A percentile compares a stretch with the other conserved stretches of the same genome.
Conservation (phyloP, 2,113 vertebrate genomes). For the Artemisiospiza belli region DNA sequence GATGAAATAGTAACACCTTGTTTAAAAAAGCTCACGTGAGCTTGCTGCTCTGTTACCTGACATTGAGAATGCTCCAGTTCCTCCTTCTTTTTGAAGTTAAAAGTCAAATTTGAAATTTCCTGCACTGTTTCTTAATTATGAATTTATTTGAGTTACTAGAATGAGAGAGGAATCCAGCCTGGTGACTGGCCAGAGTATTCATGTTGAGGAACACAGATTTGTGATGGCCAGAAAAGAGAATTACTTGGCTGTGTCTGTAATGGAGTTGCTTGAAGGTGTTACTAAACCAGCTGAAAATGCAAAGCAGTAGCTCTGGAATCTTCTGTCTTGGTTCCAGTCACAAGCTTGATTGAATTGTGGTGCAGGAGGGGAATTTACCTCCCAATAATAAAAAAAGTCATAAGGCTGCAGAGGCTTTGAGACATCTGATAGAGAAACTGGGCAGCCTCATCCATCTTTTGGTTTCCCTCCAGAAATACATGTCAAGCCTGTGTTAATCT, state of each 20-base stretch:
- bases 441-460: neutral
- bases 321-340: neutral
- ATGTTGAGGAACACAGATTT: neutral
- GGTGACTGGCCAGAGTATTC: neutral
- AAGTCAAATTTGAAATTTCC: neutral
- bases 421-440: neutral
- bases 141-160: neutral
- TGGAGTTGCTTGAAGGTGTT: neutral
- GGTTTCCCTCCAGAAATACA: neutral
- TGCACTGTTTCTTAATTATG: neutral
- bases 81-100: neutral
- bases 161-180: neutral
- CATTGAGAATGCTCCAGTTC: neutral
- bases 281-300: neutral
- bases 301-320: neutral
- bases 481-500: neutral
- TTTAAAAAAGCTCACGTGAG: neutral
- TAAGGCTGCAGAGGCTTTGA: neutral
- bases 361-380: neutral
- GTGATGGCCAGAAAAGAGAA: neutral
- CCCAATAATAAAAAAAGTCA: neutral
- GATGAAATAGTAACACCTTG: neutral
- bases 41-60: rapidly evolving
- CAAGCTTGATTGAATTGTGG: neutral
- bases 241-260: neutral